Percentiles rank a stretch among this genome's conserved stretches.
Evolutionary conservation across 2,113 vertebrate genomes (phyloP).

Genomic region (Periophthalmus modestus): DNA sequence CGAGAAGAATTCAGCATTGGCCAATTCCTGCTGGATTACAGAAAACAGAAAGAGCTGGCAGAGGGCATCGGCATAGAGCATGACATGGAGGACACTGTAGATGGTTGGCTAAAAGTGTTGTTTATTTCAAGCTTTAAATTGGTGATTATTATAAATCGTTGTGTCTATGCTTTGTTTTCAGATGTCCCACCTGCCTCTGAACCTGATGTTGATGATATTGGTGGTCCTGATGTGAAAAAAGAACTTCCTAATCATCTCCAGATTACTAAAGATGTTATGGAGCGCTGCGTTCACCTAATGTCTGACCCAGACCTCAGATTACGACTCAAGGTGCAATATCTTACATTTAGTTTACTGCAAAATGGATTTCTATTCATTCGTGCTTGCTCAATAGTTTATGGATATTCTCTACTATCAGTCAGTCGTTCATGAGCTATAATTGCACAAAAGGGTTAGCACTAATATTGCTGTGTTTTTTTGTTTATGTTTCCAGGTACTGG

Average conservation of each 20-base stretch:
- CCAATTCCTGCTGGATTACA: constrained; percentile 82
- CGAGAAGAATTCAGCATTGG: constrained; percentile 64
- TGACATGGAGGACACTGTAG: constrained; percentile 41
- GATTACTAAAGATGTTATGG: constrained; percentile 85
- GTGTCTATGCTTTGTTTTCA: constrained; percentile 20
- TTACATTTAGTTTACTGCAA: not conserved
- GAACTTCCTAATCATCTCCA: constrained; percentile 79
- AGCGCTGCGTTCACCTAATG: constrained; percentile 88
- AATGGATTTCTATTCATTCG: not conserved
- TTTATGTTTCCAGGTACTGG: constrained; percentile 79
- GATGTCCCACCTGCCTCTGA: constrained; percentile 44
- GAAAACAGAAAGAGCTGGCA: constrained; percentile 83
- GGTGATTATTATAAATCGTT: not conserved
- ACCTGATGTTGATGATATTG: constrained; percentile 35
- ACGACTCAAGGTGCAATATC: constrained; percentile 83
- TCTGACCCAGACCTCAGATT: constrained; percentile 80
- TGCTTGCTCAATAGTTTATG: not conserved
- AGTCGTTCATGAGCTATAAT: not conserved
- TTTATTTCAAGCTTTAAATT: not conserved
- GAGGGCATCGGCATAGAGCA: constrained; percentile 78
- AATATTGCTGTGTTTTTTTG: not conserved
- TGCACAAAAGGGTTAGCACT: not conserved
- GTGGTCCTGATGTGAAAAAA: constrained; percentile 62
- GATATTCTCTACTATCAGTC: not conserved
- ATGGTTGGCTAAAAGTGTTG: constrained; percentile 14